phyloP scores from a whole-genome alignment of 2,797 vertebrate species.

The Cynodonichthys magdalenae region DNA sequence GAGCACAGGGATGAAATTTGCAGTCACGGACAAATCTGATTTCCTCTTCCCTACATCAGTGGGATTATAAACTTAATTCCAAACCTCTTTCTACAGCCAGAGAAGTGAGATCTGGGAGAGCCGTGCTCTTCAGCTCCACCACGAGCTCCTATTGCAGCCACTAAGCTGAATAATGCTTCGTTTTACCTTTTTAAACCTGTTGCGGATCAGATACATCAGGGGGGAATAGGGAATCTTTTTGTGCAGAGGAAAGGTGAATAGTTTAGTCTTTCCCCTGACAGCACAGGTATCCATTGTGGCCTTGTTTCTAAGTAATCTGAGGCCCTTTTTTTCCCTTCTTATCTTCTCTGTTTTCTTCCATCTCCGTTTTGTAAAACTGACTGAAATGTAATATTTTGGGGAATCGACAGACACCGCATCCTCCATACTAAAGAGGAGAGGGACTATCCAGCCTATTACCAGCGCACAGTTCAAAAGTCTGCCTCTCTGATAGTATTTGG shows the following conservation, averaged over 20 bases:
- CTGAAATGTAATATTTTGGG: no score
- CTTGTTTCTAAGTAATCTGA: slow-evolving; percentile 50
- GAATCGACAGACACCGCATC: no score
- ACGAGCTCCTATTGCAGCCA: slow-evolving; percentile 21
- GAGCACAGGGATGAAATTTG: slow-evolving; percentile 46
- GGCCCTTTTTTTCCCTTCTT: slow-evolving; percentile 25
- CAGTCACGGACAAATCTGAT: slow-evolving; percentile 66
- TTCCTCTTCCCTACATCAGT: slow-evolving; percentile 55
- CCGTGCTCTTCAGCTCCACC: slow-evolving; percentile 19
- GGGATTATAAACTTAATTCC: slow-evolving; percentile 71
- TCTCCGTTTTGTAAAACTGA: slow-evolving; percentile 43
- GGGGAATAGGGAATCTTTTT: slow-evolving; percentile 22
- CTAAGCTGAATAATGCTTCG: slow-evolving; percentile 17
- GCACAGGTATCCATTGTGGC: slow-evolving; percentile 39
- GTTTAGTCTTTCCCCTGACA: slow-evolving; percentile 42
- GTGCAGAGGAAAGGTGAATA: slow-evolving; percentile 27
- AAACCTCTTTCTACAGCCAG: slow-evolving; percentile 47
- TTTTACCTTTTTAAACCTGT: slow-evolving; percentile 29
- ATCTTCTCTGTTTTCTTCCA: slow-evolving; percentile 13
- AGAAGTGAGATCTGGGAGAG: slow-evolving; percentile 22
- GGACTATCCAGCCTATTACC: no score
- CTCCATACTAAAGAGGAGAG: no score
- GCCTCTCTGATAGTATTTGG: no score
- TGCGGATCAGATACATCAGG: slow-evolving; percentile 35
- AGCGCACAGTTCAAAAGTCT: no score